Evolutionary conservation across 2,888 invertebrate species (phyloP).

Genomic region (Antheraea yamamai): DNA sequence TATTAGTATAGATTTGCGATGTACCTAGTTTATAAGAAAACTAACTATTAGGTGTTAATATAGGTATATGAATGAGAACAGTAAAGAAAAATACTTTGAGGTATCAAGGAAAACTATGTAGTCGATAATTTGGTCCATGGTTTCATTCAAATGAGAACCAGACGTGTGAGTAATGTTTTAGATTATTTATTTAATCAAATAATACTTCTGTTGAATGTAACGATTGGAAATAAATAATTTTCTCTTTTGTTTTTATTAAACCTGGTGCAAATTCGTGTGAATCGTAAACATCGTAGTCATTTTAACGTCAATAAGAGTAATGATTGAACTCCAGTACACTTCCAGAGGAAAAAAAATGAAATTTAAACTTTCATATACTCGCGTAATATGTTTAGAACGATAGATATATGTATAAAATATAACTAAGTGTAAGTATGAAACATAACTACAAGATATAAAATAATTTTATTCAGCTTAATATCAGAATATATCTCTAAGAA

Average conservation of each 20-base stretch:
- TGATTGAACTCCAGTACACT: neutral
- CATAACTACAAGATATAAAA: too few relatives aligned
- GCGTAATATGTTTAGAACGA: neutral
- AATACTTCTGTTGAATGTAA: slow-evolving; percentile 3
- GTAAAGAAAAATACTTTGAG: neutral
- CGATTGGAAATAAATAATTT: slow-evolving; percentile 4
- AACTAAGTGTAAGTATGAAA: too few relatives aligned
- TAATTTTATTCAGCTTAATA: neutral
- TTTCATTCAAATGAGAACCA: slow-evolving; percentile 8
- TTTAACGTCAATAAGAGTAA: neutral
- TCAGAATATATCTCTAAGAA: neutral
- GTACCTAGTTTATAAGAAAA: neutral
- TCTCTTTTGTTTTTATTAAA: neutral
- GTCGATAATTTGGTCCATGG: slow-evolving; percentile 6
- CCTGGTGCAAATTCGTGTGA: slow-evolving; percentile 49
- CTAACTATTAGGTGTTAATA: neutral
- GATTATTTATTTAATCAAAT: neutral
- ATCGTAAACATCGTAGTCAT: neutral
- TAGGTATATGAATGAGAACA: neutral
- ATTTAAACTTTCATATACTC: neutral
- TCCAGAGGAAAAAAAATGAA: neutral
- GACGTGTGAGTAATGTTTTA: neutral
- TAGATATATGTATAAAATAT: too few relatives aligned
- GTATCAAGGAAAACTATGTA: neutral
- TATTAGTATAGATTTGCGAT: too few relatives aligned